A percentile compares a stretch with the other conserved stretches of the same genome.
phyloP scores from a whole-genome alignment of 2,797 vertebrate genomes.

The Syngnathus rostellatus region DNA sequence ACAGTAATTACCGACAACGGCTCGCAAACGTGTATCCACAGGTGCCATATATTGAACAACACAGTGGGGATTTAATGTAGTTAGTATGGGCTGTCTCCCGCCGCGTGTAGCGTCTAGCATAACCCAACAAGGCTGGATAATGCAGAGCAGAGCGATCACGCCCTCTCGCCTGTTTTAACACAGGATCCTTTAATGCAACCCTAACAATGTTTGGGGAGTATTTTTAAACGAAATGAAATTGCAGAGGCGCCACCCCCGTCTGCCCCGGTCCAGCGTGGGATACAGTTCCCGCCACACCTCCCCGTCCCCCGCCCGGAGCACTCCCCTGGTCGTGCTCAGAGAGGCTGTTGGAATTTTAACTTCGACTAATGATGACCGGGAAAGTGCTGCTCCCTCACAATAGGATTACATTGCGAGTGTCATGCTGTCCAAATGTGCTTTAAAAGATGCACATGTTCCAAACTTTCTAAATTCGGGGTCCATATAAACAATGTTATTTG shows the following conservation, averaged over 20 bases:
- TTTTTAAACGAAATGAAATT: slow-evolving; percentile 99
- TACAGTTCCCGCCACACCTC: slow-evolving; percentile 64
- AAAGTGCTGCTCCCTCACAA: slow-evolving; percentile 47
- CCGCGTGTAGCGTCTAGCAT: slow-evolving; percentile 75
- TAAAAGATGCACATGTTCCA: not conserved
- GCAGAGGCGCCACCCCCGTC: slow-evolving; percentile 83
- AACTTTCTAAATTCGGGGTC: too few relatives aligned
- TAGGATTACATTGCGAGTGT: slow-evolving; percentile 62
- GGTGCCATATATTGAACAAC: slow-evolving; percentile 64
- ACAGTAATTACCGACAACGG: slow-evolving; percentile 56
- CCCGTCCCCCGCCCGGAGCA: not conserved
- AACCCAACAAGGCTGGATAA: slow-evolving; percentile 78
- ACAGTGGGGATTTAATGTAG: slow-evolving; percentile 66
- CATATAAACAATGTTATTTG: too few relatives aligned
- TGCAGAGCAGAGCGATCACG: slow-evolving; percentile 79
- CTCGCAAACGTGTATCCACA: slow-evolving; percentile 59
- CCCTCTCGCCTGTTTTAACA: slow-evolving; percentile 81
- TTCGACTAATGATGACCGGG: slow-evolving; percentile 62
- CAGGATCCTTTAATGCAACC: slow-evolving; percentile 90
- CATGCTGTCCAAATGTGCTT: slow-evolving; percentile 30
- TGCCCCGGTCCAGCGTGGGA: slow-evolving; percentile 70
- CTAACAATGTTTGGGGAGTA: slow-evolving; percentile 94
- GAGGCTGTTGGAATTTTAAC: slow-evolving; percentile 65
- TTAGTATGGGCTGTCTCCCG: slow-evolving; percentile 60
- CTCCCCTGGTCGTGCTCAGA: slow-evolving; percentile 35